Evolutionary conservation across 2,888 invertebrate species (phyloP).

Genomic region (Drosophila yooni): DNA sequence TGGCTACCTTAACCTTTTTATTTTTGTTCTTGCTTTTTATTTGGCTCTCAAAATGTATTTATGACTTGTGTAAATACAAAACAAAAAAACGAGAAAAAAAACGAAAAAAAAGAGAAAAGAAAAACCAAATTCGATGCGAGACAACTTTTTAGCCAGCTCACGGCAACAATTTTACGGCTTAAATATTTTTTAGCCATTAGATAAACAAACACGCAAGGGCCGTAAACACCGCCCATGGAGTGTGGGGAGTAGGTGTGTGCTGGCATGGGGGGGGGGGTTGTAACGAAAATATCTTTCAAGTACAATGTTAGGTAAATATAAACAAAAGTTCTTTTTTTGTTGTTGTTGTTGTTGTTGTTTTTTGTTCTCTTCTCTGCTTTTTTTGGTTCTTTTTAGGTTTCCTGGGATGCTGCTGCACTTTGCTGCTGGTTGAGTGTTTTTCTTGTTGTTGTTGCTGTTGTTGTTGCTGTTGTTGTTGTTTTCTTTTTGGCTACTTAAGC

Average conservation of each 20-base stretch:
- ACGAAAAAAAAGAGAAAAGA: not conserved
- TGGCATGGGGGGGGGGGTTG: not conserved
- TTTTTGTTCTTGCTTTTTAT: slow-evolving; percentile 8
- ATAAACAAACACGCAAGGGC: slow-evolving; percentile 71
- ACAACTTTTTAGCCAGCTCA: slow-evolving; percentile 67
- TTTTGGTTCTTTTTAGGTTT: slow-evolving; percentile 20
- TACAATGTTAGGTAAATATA: slow-evolving; percentile 83
- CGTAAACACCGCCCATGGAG: slow-evolving; percentile 20
- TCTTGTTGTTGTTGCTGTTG: slow-evolving; percentile 15
- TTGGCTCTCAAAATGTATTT: slow-evolving; percentile 60
- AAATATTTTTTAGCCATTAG: slow-evolving; percentile 79
- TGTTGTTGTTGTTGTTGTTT: not conserved
- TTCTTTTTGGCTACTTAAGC: slow-evolving; percentile 75
- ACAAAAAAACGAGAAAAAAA: not conserved
- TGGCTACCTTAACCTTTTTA: slow-evolving; percentile 56
- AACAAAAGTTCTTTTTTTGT: slow-evolving; percentile 64
- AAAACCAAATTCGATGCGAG: slow-evolving; percentile 18
- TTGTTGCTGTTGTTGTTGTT: slow-evolving; percentile 8
- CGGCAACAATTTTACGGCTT: slow-evolving; percentile 71
- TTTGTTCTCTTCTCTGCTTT: not conserved
- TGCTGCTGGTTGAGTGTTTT: slow-evolving; percentile 42
- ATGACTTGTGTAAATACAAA: slow-evolving; percentile 68
- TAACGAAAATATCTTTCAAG: slow-evolving; percentile 80
- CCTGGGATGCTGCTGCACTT: slow-evolving; percentile 62
- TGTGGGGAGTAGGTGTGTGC: not conserved